phyloP scores from a whole-genome alignment of 2,888 invertebrate species.

The Gortyna flavago region DNA sequence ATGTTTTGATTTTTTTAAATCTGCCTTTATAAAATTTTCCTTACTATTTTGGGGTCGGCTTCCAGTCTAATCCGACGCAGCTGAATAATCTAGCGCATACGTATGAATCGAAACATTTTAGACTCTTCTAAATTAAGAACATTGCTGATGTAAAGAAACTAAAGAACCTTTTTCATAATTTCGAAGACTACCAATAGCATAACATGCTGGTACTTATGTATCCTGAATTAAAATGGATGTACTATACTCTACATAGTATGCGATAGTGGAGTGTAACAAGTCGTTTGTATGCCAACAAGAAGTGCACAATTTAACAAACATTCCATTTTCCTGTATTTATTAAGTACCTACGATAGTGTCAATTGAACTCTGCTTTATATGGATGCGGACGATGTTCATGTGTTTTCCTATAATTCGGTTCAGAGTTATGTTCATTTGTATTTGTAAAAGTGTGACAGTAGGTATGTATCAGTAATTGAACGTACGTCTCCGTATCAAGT shows the following conservation, averaged over 20 bases:
- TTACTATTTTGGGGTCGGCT: not conserved
- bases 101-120: too few relatives aligned
- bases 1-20: too few relatives aligned
- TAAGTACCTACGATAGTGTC: constrained; percentile 30
- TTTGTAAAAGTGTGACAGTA: constrained; percentile 21
- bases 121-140: not conserved
- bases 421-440: constrained; percentile 12
- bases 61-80: not conserved
- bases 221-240: constrained; percentile 3
- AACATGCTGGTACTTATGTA: not conserved
- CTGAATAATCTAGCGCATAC: not conserved
- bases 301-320: constrained; percentile 29
- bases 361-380: constrained; percentile 38
- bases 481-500: not conserved
- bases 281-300: constrained; percentile 23
- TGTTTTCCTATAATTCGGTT: constrained; percentile 29
- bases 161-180: not conserved
- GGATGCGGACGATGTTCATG: constrained; percentile 21
- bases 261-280: constrained; percentile 7
- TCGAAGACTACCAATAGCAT: not conserved
- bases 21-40: too few relatives aligned
- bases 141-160: too few relatives aligned
- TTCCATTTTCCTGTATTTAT: constrained; percentile 49
- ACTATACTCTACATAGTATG: not conserved
- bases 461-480: not conserved